Base-by-base conservation (phyloP, 2,113 vertebrate species). In the Cisticola juncidis region DNA sequence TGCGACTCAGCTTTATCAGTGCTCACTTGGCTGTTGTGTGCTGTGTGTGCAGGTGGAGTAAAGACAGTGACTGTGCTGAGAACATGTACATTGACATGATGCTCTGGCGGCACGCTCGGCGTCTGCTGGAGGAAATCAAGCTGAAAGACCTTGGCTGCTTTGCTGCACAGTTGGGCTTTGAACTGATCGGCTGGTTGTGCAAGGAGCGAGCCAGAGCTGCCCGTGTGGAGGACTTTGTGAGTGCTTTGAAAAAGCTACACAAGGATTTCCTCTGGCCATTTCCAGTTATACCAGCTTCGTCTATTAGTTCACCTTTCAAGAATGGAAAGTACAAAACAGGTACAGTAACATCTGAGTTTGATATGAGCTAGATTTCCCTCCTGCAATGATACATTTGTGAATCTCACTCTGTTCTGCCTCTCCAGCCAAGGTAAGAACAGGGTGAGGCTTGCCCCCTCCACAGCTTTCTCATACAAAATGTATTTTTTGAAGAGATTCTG, bases 11-110 rank as follows among this genome's bases (percentile, higher is more conserved):
- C 74, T 73, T 35, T 28, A 12, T 14, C 11, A 40, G 33, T 16
- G 40, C 61, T 81, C 9, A 21, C 2, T 4, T 28, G 4, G 4
- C 22, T 57, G 60, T 58, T 81, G 17, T 54, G 36, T 94, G 93
- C 18, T 77, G 20, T 66, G 26, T 77, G 56, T 45, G 6, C 6
- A 98, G 98, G 69, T 98, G 98, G 98, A 98, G 98, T 91, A 98
- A 97, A 77, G 99, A 99, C 61, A 98, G 97, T 6, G 99, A 99
- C 80, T 99, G 98, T 86, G 98, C 99, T 0, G 99, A 99, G 97
- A 99, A 99, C 95, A 99, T 99, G 99, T 99, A 99, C 81, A 99
- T 99, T 33, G 99, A 99, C 72, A 98, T 99, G 98, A 99, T 99
- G 99, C 98, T 99, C 6, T 99, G 99, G 99, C 98, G 99, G 40